These are phyloP conservation scores for Lasioglossum oenotherae DNA, from an alignment of 2,888 invertebrate genomes.

Conservation along the genomic window DNA sequence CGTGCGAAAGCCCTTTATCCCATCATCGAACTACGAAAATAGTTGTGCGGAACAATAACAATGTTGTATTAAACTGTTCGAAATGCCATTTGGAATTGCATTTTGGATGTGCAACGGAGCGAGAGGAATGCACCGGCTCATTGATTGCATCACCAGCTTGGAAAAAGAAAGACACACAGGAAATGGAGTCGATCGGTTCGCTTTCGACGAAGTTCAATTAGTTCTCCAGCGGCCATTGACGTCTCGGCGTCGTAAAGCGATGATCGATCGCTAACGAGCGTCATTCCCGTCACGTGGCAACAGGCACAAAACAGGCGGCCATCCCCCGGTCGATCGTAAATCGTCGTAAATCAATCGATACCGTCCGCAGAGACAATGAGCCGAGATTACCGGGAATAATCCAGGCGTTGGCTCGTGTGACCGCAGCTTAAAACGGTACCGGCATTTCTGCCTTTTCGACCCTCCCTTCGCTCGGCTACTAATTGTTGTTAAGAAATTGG, in stretches of 20 bases:
- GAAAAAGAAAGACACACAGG: background rate
- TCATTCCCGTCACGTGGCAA: slow-evolving; percentile 64
- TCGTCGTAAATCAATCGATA: slow-evolving; percentile 74
- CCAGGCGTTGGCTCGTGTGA: slow-evolving; percentile 45
- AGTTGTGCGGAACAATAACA: background rate
- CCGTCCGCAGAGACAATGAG: slow-evolving; percentile 70
- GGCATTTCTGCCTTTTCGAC: slow-evolving; percentile 7
- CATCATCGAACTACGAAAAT: background rate
- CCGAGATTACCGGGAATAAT: slow-evolving; percentile 68
- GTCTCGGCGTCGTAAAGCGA: slow-evolving; percentile 58
- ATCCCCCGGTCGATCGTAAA: slow-evolving; percentile 54
- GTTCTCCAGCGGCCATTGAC: slow-evolving; percentile 10
- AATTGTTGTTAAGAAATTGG: slow-evolving; percentile 78
- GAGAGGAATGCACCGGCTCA: background rate
- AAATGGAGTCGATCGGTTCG: background rate
- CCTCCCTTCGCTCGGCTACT: slow-evolving; percentile 62
- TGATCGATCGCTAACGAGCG: slow-evolving; percentile 73
- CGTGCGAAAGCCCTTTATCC: background rate
- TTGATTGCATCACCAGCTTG: background rate
- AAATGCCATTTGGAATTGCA: background rate
- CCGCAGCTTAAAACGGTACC: slow-evolving; percentile 56
- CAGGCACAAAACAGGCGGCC: slow-evolving; percentile 47
- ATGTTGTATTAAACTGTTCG: background rate
- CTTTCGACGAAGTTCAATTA: background rate
- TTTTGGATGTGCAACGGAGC: background rate